These are phyloP conservation scores for Agonum fuliginosum DNA, from an alignment of 2,888 invertebrate species.

Conservation along the genomic window DNA sequence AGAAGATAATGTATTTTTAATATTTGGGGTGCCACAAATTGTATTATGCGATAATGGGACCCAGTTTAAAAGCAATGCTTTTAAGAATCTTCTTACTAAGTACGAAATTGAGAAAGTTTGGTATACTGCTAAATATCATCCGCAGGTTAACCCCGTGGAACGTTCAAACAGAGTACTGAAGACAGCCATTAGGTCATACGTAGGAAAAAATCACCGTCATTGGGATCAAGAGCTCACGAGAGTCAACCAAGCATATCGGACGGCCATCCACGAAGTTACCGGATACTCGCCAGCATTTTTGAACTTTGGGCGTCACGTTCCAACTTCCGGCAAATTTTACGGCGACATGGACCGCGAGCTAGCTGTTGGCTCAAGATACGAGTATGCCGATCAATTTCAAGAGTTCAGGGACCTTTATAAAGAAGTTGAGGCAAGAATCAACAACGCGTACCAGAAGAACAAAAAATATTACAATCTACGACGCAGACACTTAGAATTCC, in stretches of 20 bases:
- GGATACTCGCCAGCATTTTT: constrained; percentile 48
- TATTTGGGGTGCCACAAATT: constrained; percentile 56
- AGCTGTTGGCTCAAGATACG: background rate
- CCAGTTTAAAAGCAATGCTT: constrained; percentile 45
- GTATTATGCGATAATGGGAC: constrained; percentile 59
- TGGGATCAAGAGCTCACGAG: background rate
- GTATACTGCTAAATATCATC: constrained; percentile 61
- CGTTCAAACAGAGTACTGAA: constrained; percentile 61
- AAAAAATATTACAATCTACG: background rate
- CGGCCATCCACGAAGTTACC: constrained; percentile 21
- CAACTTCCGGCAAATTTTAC: background rate
- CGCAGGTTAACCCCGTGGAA: constrained; percentile 62
- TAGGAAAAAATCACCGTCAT: background rate
- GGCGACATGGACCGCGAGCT: background rate
- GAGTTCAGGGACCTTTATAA: background rate
- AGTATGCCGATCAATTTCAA: background rate
- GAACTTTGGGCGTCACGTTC: constrained; percentile 48
- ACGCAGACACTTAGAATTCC: background rate
- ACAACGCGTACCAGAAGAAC: background rate
- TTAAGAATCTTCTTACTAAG: constrained; percentile 16
- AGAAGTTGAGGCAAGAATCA: background rate
- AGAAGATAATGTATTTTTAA: constrained; percentile 57
- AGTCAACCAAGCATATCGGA: background rate
- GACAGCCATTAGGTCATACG: constrained; percentile 58
- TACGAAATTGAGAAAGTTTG: constrained; percentile 54